Base-by-base conservation (phyloP, 1,140 invertebrate species). In the Zeugodacus cucurbitae region DNA sequence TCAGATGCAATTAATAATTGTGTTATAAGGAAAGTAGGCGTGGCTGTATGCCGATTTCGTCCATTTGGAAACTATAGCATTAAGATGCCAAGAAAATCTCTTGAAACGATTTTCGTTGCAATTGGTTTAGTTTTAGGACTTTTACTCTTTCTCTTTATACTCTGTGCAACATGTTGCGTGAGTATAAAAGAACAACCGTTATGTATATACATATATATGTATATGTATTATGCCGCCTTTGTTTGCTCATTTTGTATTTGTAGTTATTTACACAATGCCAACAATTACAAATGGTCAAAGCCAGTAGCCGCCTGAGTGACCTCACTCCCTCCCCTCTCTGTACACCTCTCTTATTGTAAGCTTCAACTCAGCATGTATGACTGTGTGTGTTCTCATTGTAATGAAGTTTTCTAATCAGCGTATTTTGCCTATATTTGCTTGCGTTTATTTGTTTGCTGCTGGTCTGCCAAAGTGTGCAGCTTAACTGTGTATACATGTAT, bases 351-450 rank as follows among this genome's bases (percentile, higher is more conserved):
- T 22, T 10, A 0, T 22, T 8, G 58, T 0, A 5, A 10, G n/a
- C 22, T n/a, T n/a, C n/a, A n/a, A n/a, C n/a, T 4, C n/a, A 62
- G 74, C 7, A 7, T 37, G 70, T 20, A 1, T 37, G 22, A n/a
- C n/a, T 74, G 37, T 41, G 0, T 48, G 44, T 82, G 41, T 29
- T 41, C 74, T 44, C 7, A 82, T 82, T 82, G 74, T 82, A 54
- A 82, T 82, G 37, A 82, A 82, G 74, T 82, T 82, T 82, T 82
- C 74, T 48, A 82, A 82, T 82, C 74, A 82, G 74, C 74, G 74
- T 82, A 82, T 82, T 54, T 82, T 82, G 74, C 74, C 74, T 82
- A n/a, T 48, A 82, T 82, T 82, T 82, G 74, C 41, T 14, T 29
- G n/a, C n/a, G 41, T 5, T n/a, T 82, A 82, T 82, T 82, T 82